A percentile compares a stretch with the other conserved stretches of the same genome.
Conservation (phyloP, 64 coral and sea anemone genomes). For the Stichodactyla helianthus region DNA sequence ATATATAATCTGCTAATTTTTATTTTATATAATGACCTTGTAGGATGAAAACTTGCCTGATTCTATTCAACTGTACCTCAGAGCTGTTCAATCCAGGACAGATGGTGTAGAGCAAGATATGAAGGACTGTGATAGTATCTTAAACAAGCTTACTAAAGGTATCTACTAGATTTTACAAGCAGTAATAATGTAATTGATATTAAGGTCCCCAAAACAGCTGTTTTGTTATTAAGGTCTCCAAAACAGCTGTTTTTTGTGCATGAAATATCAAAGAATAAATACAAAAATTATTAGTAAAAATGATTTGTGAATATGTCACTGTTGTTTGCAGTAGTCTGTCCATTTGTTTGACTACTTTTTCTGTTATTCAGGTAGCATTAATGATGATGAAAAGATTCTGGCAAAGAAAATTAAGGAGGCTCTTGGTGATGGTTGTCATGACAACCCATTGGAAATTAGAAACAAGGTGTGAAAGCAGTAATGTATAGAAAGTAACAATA, state of each 20-base stretch:
- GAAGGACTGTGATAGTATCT: constrained; percentile 64
- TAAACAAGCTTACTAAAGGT: constrained; percentile 47
- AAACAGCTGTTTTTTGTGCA: not conserved
- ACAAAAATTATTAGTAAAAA: not conserved
- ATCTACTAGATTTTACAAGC: not conserved
- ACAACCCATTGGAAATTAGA: constrained; percentile 65
- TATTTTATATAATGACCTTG: not conserved
- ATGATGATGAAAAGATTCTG: constrained; percentile 42
- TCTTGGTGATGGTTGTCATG: constrained; percentile 66
- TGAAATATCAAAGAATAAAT: not conserved
- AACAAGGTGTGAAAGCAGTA: constrained; percentile 36
- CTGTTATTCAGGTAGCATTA: not conserved
- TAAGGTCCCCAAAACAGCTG: not conserved
- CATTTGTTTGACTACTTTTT: not conserved
- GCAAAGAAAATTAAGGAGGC: constrained; percentile 67
- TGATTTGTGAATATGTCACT: not conserved
- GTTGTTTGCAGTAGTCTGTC: not conserved
- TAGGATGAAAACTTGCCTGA: constrained; percentile 38
- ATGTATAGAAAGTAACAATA: not conserved
- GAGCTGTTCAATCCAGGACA: constrained; percentile 63
- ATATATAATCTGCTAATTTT: not conserved
- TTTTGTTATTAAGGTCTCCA: not conserved
- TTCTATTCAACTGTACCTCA: constrained; percentile 64
- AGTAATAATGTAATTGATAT: not conserved
- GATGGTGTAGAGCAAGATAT: constrained; percentile 65